These are phyloP conservation scores for Tarsius wallacei DNA, from an alignment of 2,797 vertebrate species.

Conservation along the genomic window DNA sequence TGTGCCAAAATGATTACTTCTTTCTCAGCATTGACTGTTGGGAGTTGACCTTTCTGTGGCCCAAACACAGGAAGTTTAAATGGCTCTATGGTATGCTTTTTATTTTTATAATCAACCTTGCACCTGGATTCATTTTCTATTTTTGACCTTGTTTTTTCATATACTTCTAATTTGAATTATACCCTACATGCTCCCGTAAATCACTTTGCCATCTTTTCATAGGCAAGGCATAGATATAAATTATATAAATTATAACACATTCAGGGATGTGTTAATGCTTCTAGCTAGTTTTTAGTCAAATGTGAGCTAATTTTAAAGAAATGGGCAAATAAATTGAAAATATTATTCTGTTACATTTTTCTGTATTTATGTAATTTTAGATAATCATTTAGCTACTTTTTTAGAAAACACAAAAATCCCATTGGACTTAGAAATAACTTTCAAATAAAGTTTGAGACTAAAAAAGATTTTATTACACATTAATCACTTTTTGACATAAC, in stretches of 20 bases:
- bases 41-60: neutral
- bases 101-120: slow-evolving; percentile 6
- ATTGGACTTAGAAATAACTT: slow-evolving; percentile 60
- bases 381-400: slow-evolving; percentile 30
- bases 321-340: slow-evolving; percentile 20
- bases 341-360: slow-evolving; percentile 33
- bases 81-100: neutral
- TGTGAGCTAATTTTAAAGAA: slow-evolving; percentile 46
- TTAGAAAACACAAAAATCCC: slow-evolving; percentile 34
- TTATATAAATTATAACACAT: neutral
- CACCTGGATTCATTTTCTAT: neutral
- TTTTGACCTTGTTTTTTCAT: slow-evolving; percentile 48
- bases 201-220: neutral
- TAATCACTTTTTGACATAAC: slow-evolving; percentile 37
- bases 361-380: slow-evolving; percentile 54
- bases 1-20: slow-evolving; percentile 15
- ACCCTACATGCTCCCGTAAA: neutral
- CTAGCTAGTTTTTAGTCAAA: slow-evolving; percentile 47
- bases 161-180: slow-evolving; percentile 30
- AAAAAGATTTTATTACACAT: slow-evolving; percentile 40
- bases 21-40: slow-evolving; percentile 3
- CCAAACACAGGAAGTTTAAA: neutral
- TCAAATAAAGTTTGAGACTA: slow-evolving; percentile 54
- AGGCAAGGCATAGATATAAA: slow-evolving; percentile 23
- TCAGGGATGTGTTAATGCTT: slow-evolving; percentile 11